These are phyloP conservation scores for Caenorhabditis sinica DNA, from an alignment of 2,888 invertebrate species.

Conservation along the genomic window DNA sequence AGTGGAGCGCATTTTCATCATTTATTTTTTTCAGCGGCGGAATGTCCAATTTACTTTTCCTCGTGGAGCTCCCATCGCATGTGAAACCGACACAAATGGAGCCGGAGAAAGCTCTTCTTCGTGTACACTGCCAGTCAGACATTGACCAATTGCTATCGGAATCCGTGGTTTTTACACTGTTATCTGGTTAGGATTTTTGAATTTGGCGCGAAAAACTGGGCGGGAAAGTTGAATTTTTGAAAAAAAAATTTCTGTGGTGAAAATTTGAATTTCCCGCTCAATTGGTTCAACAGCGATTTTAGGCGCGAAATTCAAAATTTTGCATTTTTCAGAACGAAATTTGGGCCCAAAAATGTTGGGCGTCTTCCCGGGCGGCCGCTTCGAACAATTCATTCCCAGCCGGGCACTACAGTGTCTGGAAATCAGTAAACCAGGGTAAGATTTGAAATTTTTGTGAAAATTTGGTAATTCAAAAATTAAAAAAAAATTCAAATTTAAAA, in stretches of 20 bases:
- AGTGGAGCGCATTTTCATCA: not conserved
- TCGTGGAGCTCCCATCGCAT: conserved; percentile 88
- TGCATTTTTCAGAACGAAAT: conserved; percentile 85
- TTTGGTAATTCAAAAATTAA: not conserved
- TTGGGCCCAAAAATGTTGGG: conserved; percentile 95
- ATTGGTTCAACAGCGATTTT: too few relatives aligned
- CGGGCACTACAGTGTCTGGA: conserved; percentile 90
- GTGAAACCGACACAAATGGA: conserved; percentile 58
- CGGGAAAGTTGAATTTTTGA: not conserved
- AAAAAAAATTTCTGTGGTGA: not conserved
- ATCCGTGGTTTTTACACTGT: conserved; percentile 94
- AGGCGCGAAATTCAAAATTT: not conserved
- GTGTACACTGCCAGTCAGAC: conserved; percentile 84
- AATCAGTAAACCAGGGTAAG: conserved; percentile 88
- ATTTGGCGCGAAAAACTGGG: conserved; percentile 1
- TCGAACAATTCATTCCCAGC: conserved; percentile 87
- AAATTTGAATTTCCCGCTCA: not conserved
- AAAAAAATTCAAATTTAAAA: not conserved
- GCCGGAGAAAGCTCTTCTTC: conserved; percentile 85
- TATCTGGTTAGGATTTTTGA: conserved; percentile 87
- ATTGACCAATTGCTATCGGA: conserved; percentile 95
- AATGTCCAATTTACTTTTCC: conserved; percentile 94
- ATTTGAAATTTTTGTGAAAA: not conserved
- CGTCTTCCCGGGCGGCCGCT: conserved; percentile 94
- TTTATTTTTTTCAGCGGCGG: conserved; percentile 89